Base-by-base conservation (phyloP, 2,888 invertebrate species). In the Aricia artaxerxes region DNA sequence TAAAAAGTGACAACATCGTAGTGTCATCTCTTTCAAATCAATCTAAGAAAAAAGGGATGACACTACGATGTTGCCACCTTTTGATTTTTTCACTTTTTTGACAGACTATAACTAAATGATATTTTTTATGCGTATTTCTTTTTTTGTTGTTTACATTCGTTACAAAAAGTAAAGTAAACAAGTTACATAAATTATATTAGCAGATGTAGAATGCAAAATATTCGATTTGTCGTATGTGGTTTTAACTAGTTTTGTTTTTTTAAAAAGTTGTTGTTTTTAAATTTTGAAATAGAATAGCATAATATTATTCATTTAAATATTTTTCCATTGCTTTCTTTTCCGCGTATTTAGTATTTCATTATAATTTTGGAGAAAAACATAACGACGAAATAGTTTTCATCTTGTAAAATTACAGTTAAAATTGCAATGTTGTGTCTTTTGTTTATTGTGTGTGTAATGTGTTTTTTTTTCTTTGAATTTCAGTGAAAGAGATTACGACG, bases 401-500 rank as follows among this genome's bases (percentile, higher is more conserved):
- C 11, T 53, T 11, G 53, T 53, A 53, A 53, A 1, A 53, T 16
- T 13, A 16, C 53, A 13, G 13, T 16, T 16, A 57, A 16, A 57
- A 57, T 57, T 1, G 16, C 11, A 53, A 53, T 53, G 13, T 13
- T 53, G 64, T 24, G n/a, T 61, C 11, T 77, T 13, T 31, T n/a
- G 16, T 69, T 76, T 78, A 57, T 78, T 69, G 31, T 61, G 38
- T 64, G 13, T 72, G 64, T 77, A 35, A 38, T 6, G 49, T 57
- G 78, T 77, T 77, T 73, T 69, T 78, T 84, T 85, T 84, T 85
- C 72, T 49, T 49, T 49, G 82, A 82, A 84, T 87, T 85, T 2
- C 93, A 93, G 93, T 93, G 93, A 93, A 93, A 93, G 89, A 90
- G 90, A 91, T 87, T 88, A 86, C 89, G 90, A 86, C 91, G 92